These are phyloP conservation scores for Melangyna quadrimaculata DNA, from an alignment of 2,888 invertebrate genomes.

Conservation along the genomic window DNA sequence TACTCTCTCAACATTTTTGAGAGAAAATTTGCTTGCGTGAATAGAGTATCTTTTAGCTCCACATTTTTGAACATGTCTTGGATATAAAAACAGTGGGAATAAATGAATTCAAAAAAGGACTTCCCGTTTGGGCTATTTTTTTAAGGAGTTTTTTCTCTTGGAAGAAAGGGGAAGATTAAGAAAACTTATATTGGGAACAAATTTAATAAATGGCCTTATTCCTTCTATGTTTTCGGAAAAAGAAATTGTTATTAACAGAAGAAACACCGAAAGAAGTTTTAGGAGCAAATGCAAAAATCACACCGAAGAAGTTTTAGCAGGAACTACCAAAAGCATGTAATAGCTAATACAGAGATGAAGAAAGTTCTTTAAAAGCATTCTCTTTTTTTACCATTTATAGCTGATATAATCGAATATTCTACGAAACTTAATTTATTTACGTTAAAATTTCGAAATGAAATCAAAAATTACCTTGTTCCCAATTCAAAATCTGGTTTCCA, in stretches of 20 bases:
- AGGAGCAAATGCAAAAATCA: too few relatives aligned
- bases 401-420: too few relatives aligned
- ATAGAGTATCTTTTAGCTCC: constrained; percentile 8
- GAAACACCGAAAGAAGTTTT: neutral
- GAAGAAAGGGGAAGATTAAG: neutral
- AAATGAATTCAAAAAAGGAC: neutral
- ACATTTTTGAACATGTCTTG: neutral
- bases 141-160: neutral
- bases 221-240: neutral
- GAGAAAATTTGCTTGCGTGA: neutral
- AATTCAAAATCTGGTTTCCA: too few relatives aligned
- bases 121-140: neutral
- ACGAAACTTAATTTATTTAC: too few relatives aligned
- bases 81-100: neutral
- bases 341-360: too few relatives aligned
- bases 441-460: too few relatives aligned
- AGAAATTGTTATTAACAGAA: neutral
- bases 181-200: neutral
- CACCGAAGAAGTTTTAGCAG: too few relatives aligned
- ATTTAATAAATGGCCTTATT: neutral
- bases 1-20: neutral
- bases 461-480: too few relatives aligned
- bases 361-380: too few relatives aligned
- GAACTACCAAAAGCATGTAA: neutral
- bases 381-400: too few relatives aligned